Evolutionary conservation across 2,888 invertebrate species (phyloP), one percentile per base, ranked within the genome.

Genomic region (Clostera curtula): DNA sequence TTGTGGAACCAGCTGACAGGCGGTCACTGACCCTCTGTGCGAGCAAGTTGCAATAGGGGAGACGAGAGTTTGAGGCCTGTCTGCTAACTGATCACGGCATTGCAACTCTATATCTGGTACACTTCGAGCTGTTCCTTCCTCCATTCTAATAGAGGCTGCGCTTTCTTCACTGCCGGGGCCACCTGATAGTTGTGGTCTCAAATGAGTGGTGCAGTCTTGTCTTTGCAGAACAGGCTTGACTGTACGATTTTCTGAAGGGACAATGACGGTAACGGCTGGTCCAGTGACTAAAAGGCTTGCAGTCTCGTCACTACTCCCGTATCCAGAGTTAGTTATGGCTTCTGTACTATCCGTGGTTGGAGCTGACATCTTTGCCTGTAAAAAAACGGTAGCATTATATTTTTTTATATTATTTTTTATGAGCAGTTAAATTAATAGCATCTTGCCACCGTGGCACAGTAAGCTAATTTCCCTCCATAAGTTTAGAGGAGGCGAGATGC

Each of bases 31-130:
- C 56, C 88, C 87, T 54, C 88, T 74, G 62, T 88, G 87, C 31
- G 88, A 73, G 49, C 83, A 84, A 40, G 85, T 85, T 43, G 87
- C 84, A 57, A 85, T 66, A 38, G 88, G 87, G 43, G 87, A 86
- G 27, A 85, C 75, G 34, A 85, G 63, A 43, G 80, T 79, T 60
- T 84, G 85, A 36, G 85, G 80, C 27, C 86, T 79, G 65, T 88
- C 88, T 47, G 65, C 58, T 24, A 56, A 52, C 46, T 84, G 85
- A 28, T 87, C 85, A 28, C 89, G 83, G 69, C 92, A 92, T 72
- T 93, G 92, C 48, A 93, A 76, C 71, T 93, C 93, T 66, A 93
- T 91, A 70, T 93, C 93, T 23, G 93, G 93, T 41, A 93, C 92
- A 43, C 92, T 92, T 66, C 92, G 86, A 5, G 91, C 89, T 21